Base-by-base conservation (phyloP, 2,113 vertebrate genomes). In the Chaetops frenatus region DNA sequence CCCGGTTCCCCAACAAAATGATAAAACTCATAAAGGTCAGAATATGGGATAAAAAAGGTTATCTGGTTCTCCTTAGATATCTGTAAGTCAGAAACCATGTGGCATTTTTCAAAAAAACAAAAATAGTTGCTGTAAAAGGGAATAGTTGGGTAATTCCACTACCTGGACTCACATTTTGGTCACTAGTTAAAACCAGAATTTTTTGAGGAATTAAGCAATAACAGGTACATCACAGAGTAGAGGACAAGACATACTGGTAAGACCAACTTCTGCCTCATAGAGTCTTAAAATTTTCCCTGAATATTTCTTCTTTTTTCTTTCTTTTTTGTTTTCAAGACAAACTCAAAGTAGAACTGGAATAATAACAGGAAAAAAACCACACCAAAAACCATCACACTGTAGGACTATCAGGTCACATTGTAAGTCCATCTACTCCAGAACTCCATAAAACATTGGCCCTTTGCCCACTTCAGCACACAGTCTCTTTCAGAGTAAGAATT, bases 361-460 rank as follows among this genome's bases (percentile, higher is more conserved):
- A 56, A 67, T 3, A 0, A 33, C 1, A 3, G n/a, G 15, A 67
- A 51, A 36, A 50, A 14, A 13, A 19, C 8, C 5, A 16, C 50
- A 25, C 14, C 5, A 8, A 36, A 33, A 35, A 3, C 14, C 2
- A 0, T 7, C 6, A 27, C 27, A 33, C 8, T 24, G 28, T 28
- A 83, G 64, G 25, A 54, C 12, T 69, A 45, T 22, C 24, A 71
- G 7, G 19, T 47, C 56, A 47, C 2, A 0, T 19, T 58, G 11
- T 16, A 91, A 70, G 11, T 38, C 20, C 24, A 16, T 15, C 35
- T 70, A 6, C 18, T 73, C 50, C 42, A 91, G n/a, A 86, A 73
- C 2, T 11, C 29, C 18, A 28, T 12, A 22, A 81, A 47, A 50
- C 14, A 10, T 11, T 44, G 27, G n/a, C 20, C 8, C 23, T 81